phyloP scores from a whole-genome alignment of 1,140 invertebrate genomes.

The Drosophila neocordata region DNA sequence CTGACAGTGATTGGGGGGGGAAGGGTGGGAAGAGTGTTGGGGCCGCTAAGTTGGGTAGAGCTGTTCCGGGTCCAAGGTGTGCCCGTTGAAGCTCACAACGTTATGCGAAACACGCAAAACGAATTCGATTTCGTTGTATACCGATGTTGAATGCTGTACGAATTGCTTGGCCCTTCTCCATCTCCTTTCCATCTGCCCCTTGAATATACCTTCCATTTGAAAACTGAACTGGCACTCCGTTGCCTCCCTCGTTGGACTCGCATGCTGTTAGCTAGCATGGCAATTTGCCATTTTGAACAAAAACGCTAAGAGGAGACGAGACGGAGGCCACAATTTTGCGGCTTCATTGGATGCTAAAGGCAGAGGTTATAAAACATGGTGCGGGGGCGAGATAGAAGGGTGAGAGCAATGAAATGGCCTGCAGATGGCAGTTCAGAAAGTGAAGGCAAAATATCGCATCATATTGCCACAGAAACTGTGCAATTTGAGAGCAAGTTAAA shows the following conservation, averaged over 20 bases:
- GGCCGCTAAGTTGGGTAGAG: no score
- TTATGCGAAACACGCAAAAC: slow-evolving; percentile 78
- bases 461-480: neutral
- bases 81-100: slow-evolving; percentile 27
- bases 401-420: neutral
- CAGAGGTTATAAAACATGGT: slow-evolving; percentile 35
- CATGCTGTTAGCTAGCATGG: slow-evolving; percentile 58
- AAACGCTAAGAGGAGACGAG: slow-evolving; percentile 43
- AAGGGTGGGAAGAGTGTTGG: no score
- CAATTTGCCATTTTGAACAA: slow-evolving; percentile 81
- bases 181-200: slow-evolving; percentile 17
- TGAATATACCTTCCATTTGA: slow-evolving; percentile 14
- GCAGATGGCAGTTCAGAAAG: neutral
- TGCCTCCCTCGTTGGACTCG: slow-evolving; percentile 10
- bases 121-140: slow-evolving; percentile 69
- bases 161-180: slow-evolving; percentile 16
- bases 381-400: slow-evolving; percentile 5
- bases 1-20: neutral
- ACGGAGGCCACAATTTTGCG: slow-evolving; percentile 70
- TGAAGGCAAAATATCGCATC: slow-evolving; percentile 1
- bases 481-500: neutral
- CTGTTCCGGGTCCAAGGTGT: slow-evolving; percentile 3
- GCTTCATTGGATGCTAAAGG: slow-evolving; percentile 78
- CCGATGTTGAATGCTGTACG: slow-evolving; percentile 33
- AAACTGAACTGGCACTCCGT: slow-evolving; percentile 1